Percentiles rank a stretch among this genome's conserved stretches.
These are phyloP conservation scores for Gila orcuttii DNA, from an alignment of 2,113 vertebrate genomes.

Conservation along the genomic window DNA sequence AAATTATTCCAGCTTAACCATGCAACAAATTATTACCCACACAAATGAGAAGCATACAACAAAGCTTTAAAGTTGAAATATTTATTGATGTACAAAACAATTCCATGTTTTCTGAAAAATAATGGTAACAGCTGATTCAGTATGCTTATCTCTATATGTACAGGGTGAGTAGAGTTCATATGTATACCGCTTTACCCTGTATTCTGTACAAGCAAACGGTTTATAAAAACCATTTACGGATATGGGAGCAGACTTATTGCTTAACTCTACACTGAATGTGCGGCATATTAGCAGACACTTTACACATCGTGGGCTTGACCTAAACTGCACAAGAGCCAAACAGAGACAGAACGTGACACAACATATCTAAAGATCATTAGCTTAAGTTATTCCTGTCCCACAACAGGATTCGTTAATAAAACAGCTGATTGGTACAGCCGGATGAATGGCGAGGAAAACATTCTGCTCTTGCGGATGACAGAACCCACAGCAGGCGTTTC, in stretches of 20 bases:
- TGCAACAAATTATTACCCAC: neutral
- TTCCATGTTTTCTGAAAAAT: slow-evolving; percentile 77
- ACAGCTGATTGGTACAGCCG: slow-evolving; percentile 24
- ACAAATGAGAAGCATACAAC: neutral
- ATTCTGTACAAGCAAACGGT: slow-evolving; percentile 72
- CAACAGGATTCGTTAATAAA: neutral
- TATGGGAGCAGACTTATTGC: slow-evolving; percentile 80
- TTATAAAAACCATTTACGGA: slow-evolving; percentile 71
- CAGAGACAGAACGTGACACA: slow-evolving; percentile 35
- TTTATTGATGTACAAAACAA: slow-evolving; percentile 80
- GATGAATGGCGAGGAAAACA: slow-evolving; percentile 13
- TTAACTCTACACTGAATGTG: slow-evolving; percentile 75
- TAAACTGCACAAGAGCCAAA: slow-evolving; percentile 36
- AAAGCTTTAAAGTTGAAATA: slow-evolving; percentile 62
- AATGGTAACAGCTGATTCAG: slow-evolving; percentile 74
- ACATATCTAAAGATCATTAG: slow-evolving; percentile 33
- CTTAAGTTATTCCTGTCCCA: slow-evolving; percentile 18
- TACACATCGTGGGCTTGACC: slow-evolving; percentile 42
- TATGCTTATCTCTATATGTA: slow-evolving; percentile 74
- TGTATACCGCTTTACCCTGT: slow-evolving; percentile 68
- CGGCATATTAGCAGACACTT: slow-evolving; percentile 68
- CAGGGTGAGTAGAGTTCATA: slow-evolving; percentile 63
- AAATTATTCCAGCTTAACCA: neutral
- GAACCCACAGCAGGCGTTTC: slow-evolving; percentile 32
- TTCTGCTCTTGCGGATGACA: slow-evolving; percentile 9